Base-by-base conservation (phyloP, 1,140 invertebrate species). In the Drosophila persimilis region DNA sequence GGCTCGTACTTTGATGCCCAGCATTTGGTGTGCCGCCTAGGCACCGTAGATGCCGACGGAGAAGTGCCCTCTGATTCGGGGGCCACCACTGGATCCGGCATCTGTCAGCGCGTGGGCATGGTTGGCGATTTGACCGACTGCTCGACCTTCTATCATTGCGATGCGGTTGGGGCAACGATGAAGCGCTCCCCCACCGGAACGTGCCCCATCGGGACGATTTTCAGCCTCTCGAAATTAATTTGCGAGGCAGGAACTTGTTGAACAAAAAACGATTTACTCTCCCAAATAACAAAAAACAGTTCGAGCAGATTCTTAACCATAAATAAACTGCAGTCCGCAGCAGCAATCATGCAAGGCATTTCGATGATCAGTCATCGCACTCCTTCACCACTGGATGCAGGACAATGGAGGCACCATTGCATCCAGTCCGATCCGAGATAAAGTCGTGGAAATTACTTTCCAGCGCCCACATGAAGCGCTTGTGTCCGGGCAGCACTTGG, bases 361-460 rank as follows among this genome's bases (percentile, higher is more conserved):
- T 31, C 31, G 29, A 3, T 31, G 26, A 5, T 76, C 46, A 91
- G 24, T 91, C 89, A 46, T 91, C 86, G 47, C 81, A 90, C 51
- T 92, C 90, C 15, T 74, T 92, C n/a, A 92, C 81, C 6, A 94
- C 80, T 0, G 93, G 93, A 89, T 93, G 93, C 15, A 94, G 79
- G 0, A 89, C 73, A 17, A 94, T 92, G 8, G 93, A 93, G 4
- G 93, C 91, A 17, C 92, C 94, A 74, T 92, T 90, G 77, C 93
- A 94, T 29, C 94, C 94, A 39, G 93, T 93, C 15, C 91, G 92
- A 63, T 93, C 92, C 5, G 92, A 81, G 35, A 95, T 92, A 71
- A 93, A 95, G 86, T 95, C 94, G 15, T 93, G 93, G 89, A 95
- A 94, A 72, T 95, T 95, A 67, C 93, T 94, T 75, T 95, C 94